Evolutionary conservation across 2,888 invertebrate genomes (phyloP), one percentile per base, ranked within the genome.

Genomic region (Cataglyphis altisquamis): DNA sequence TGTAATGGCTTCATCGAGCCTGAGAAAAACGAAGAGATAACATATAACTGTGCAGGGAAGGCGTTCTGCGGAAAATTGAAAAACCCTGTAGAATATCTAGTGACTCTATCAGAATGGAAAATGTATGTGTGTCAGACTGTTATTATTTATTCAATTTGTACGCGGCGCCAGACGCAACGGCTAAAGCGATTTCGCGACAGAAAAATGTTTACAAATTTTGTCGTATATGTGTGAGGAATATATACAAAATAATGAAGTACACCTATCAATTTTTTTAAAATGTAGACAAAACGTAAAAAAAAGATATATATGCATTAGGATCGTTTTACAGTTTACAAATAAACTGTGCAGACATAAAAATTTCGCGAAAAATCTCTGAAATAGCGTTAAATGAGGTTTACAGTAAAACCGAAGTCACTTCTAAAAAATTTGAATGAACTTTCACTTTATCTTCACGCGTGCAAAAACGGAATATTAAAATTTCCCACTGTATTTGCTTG

Each of bases 1-100:
- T 32, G 63, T 75, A 64, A 72, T 60, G 86, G 77, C 83, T 85
- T 70, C 83, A 39, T 41, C 74, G 72, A 64, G 32, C 41, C 75
- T 32, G 68, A 32, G 52, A 55, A 41, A 60, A 64, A 60, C 77
- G 77, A 64, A 60, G 62, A 80, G 80, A 82, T 83, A 88, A 86
- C 83, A 82, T 87, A 83, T 86, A 85, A 85, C 85, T 72, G 82
- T 45, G 82, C 57, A 41, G 83, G 68, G 80, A 62, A 84, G 83
- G 83, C 75, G 75, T 83, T 78, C 81, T 52, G 77, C 84, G 9
- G 41, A 21, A 85, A 86, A 88, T 88, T 86, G 88, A 81, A 74
- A 55, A 73, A 74, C 63, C 62, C 62, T 41, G 63, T 52, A 68
- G 80, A 78, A 57, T 75, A 75, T 77, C 64, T 32, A n/a, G 41